These are phyloP conservation scores for Emydoidea blandingii DNA, from an alignment of 2,797 vertebrate genomes.

Conservation along the genomic window DNA sequence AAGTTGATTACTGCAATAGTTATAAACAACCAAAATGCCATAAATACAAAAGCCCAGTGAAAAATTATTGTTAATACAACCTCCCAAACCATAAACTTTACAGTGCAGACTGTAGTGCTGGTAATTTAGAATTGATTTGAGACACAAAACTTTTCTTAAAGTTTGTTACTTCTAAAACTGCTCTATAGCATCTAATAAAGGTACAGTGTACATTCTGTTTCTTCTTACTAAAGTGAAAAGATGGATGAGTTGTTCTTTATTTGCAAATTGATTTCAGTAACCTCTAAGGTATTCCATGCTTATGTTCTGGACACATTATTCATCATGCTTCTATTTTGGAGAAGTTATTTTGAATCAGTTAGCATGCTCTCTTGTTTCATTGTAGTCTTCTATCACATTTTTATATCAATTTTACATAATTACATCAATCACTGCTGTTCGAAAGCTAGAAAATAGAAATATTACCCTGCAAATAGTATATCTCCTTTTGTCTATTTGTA, in stretches of 20 bases:
- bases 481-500: constrained; percentile 6
- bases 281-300: neutral
- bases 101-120: neutral
- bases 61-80: neutral
- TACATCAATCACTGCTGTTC: constrained; percentile 1
- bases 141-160: neutral
- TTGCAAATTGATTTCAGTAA: constrained; percentile 56
- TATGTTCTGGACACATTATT: constrained; percentile 23
- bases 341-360: constrained; percentile 25
- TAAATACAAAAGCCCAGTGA: neutral
- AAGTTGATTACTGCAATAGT: neutral
- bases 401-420: constrained; percentile 34
- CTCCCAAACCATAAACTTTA: neutral
- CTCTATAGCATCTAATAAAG: neutral
- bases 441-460: constrained; percentile 37
- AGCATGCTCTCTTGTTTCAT: constrained; percentile 7
- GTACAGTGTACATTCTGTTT: neutral
- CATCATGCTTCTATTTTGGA: constrained; percentile 51
- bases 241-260: constrained; percentile 30
- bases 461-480: neutral
- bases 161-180: neutral
- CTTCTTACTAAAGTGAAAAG: neutral
- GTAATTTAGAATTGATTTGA: neutral
- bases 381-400: neutral
- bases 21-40: neutral